Evolutionary conservation across 2,797 vertebrate genomes (phyloP), one percentile per base, ranked within the genome.

Genomic region (Clamator glandarius): DNA sequence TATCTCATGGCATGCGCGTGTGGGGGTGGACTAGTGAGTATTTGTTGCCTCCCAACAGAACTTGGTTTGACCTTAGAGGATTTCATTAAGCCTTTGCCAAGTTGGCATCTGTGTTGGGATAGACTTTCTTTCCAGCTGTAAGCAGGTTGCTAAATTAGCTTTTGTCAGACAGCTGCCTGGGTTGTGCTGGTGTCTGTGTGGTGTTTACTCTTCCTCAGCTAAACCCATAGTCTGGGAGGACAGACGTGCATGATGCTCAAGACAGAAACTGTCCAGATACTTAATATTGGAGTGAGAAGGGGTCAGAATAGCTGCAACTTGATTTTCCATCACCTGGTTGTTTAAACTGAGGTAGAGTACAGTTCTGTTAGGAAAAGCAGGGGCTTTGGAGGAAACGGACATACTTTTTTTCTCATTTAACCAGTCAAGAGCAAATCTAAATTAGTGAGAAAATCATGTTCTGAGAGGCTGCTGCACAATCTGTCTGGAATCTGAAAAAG

Each of bases 61-160:
- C 98, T 98, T 75, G 67, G 92, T 97, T 97, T 98, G 98, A 98
- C 98, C 98, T 97, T 87, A 93, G 92, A 96, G 98, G 96, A 97
- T 98, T 98, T 98, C 98, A 98, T 98, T 98, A 98, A 98, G 98
- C 96, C 96, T 94, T 95, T 97, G 97, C 97, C 98, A 98, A 96
- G 96, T 96, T 96, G 98, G 97, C 98, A 97, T 98, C 96, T 82
- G 97, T 97, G 97, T 98, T 96, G 74, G 97, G 98, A 94, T 98
- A 98, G 92, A 95, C 96, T 98, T 98, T 98, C 98, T 97, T 92
- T 96, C 94, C 97, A 95, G 97, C 98, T 97, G 98, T 98, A 98
- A 98, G 98, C 98, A 98, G 97, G 97, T 94, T 97, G 98, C 98
- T 98, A 98, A 98, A 98, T 98, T 98, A 98, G 98, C 98, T 98